Base-by-base conservation (phyloP, 2,797 vertebrate genomes). In the Netta rufina region DNA sequence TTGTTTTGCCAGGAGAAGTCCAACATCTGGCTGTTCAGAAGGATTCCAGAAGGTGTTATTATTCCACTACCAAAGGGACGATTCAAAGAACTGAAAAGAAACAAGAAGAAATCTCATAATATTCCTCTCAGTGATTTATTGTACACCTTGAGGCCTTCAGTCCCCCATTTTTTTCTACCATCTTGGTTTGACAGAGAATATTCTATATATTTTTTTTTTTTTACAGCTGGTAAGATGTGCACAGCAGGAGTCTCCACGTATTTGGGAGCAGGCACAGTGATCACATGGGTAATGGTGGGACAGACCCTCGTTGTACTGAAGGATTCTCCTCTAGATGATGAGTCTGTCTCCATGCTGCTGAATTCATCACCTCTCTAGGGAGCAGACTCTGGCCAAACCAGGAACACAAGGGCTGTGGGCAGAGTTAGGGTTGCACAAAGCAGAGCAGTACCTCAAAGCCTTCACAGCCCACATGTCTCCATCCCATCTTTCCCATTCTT, bases 11-110 rank as follows among this genome's bases (percentile, higher is more conserved):
- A 99, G 73, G 99, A 99, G 97, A 99, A 99, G 96, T 99, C 99
- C 97, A 99, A 96, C 97, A 99, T 99, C 97, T 99, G 99, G 96
- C 99, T 99, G 96, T 99, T 99, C 47, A 99, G 97, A 66, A 99
- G 98, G 89, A 99, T 98, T 92, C 99, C 99, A 15, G 99, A 99
- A 30, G 98, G 96, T 24, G 99, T 99, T 95, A 99, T 97, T 82
- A 99, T 99, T 73, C 98, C 97, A 54, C 99, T 99, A 90, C 99
- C 99, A 92, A 99, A 99, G 8, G 99, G 99, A 94, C 98, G 99
- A 97, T 99, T 99, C 84, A 99, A 95, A 53, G 99, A 99, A 97
- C 99, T 99, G 94, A 76, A 93, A 80, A 86, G 43, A 71, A 92
- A 79, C 36, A 56, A 1, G 4, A 88, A 75, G 24, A 80, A 81